Base-by-base conservation (phyloP, 1,140 invertebrate genomes). In the Caenorhabditis brenneri region DNA sequence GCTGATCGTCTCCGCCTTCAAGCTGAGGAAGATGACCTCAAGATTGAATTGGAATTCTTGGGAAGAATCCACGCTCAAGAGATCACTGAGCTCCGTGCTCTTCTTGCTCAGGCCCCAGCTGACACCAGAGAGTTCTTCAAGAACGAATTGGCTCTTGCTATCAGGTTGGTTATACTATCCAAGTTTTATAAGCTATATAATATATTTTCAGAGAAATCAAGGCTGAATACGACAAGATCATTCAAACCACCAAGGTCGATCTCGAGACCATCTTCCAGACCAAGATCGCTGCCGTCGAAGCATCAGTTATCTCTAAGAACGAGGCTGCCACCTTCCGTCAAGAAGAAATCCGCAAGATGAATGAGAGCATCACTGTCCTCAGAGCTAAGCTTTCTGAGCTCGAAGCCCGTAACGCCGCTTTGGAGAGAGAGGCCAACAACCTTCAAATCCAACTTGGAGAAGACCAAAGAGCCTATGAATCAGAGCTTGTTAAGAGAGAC, bases 131-230 rank as follows among this genome's bases (percentile, higher is more conserved):
- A 86, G 51, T 86, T 86, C 81, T 86, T 86, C 86, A 86, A 91
- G 89, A 91, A 90, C 85, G 92, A 92, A 84, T 92, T 81, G 82
- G 88, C 91, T 39, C 90, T 92, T 82, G 91, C 91, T 46, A 91
- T 92, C 83, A n/a, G n/a, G n/a, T n/a, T n/a, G n/a, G n/a, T n/a
- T n/a, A n/a, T n/a, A n/a, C n/a, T n/a, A n/a, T n/a, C n/a, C n/a
- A n/a, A n/a, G n/a, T n/a, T n/a, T n/a, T n/a, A n/a, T n/a, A n/a
- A n/a, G n/a, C n/a, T n/a, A n/a, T n/a, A n/a, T n/a, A n/a, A n/a
- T n/a, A n/a, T n/a, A n/a, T n/a, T n/a, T n/a, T n/a, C n/a, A 81
- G 65, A 74, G 92, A 92, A 80, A 92, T 92, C 82, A 91, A 92
- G 85, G 87, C 88, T 51, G 92, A 92, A 84, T 92, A 92, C 84